Conservation (phyloP, 2,888 invertebrate species). For the Patella caerulea region DNA sequence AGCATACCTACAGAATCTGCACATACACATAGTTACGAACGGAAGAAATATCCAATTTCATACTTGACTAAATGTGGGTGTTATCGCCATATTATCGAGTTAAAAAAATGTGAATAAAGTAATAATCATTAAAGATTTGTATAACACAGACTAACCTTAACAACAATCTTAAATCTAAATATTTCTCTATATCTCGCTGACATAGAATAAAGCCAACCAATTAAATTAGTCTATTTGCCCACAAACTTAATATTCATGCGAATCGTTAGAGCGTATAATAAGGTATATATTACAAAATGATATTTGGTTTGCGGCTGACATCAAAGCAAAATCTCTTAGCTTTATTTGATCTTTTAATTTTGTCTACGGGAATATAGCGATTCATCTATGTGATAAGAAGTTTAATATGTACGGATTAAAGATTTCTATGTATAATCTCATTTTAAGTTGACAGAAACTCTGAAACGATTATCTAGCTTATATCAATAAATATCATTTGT, state of each 20-base stretch:
- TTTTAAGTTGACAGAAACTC: neutral
- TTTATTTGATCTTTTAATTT: slow-evolving; percentile 3
- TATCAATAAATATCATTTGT: no score
- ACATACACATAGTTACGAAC: no score
- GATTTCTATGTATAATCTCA: slow-evolving; percentile 5
- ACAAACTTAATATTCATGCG: slow-evolving; percentile 2
- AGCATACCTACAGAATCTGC: no score
- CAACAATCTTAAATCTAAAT: no score
- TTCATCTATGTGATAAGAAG: slow-evolving; percentile 2
- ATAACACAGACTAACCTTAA: no score
- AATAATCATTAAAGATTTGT: no score
- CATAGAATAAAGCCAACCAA: neutral
- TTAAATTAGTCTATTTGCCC: neutral
- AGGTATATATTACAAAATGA: slow-evolving; percentile 12
- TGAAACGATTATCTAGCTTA: neutral
- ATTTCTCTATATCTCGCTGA: no score
- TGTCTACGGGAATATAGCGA: neutral
- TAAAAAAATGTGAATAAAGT: no score
- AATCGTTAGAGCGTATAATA: slow-evolving; percentile 4
- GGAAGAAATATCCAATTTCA: no score
- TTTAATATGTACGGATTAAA: slow-evolving; percentile 6
- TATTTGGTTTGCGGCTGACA: slow-evolving; percentile 1
- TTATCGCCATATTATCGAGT: no score
- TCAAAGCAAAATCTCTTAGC: neutral
- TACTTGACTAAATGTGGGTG: no score